Conservation (phyloP, 2,888 invertebrate species). For the Trissolcus japonicus region DNA sequence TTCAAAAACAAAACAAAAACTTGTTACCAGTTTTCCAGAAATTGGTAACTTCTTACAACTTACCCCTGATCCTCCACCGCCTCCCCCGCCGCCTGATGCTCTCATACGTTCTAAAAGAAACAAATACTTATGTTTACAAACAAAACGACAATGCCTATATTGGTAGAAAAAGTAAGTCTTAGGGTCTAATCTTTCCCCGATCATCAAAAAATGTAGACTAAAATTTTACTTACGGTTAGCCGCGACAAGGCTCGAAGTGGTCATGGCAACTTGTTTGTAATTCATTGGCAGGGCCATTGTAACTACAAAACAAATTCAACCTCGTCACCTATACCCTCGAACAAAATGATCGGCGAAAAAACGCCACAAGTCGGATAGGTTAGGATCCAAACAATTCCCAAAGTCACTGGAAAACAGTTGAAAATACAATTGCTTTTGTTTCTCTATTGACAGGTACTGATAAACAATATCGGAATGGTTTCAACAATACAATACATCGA, state of each 20-base stretch:
- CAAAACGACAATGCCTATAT: not conserved
- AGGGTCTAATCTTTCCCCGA: not conserved
- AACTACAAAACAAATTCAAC: conserved; percentile 19
- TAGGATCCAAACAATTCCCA: not conserved
- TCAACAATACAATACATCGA: too few relatives aligned
- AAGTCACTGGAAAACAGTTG: not conserved
- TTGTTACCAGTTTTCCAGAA: not conserved
- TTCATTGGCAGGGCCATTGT: conserved; percentile 88
- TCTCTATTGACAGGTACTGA: too few relatives aligned
- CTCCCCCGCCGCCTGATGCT: conserved; percentile 78
- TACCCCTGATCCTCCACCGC: conserved; percentile 76
- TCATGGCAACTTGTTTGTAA: conserved; percentile 89
- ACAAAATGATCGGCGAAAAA: not conserved
- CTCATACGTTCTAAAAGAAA: conserved; percentile 79
- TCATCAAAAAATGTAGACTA: not conserved
- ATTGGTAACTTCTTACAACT: conserved; percentile 46
- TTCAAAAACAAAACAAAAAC: too few relatives aligned
- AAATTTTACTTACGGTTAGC: conserved; percentile 83
- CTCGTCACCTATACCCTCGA: not conserved
- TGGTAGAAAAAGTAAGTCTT: not conserved
- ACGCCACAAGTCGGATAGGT: conserved; percentile 10
- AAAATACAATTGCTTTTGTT: not conserved
- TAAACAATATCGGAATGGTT: too few relatives aligned
- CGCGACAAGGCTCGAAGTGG: conserved; percentile 83
- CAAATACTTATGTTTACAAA: not conserved